Evolutionary conservation across 2,888 invertebrate genomes (phyloP).

Genomic region (Drosophila limbata): DNA sequence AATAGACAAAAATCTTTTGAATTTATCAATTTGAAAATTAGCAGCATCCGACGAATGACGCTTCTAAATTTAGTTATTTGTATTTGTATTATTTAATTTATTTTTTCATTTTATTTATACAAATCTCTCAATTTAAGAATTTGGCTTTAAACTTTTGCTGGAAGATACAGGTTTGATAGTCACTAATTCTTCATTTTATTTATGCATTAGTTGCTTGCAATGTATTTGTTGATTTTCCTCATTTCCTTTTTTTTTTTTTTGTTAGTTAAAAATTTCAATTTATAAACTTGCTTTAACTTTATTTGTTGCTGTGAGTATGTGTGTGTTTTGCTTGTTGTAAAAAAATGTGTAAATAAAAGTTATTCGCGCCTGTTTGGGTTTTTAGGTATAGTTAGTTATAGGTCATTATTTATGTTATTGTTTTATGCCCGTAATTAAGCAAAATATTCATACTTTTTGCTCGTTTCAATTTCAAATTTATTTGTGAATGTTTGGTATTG

Average conservation of each 20-base stretch:
- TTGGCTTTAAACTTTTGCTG: conserved; percentile 77
- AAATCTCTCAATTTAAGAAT: conserved; percentile 65
- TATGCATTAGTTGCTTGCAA: conserved; percentile 58
- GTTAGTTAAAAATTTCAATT: conserved; percentile 56
- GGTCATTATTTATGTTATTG: conserved; percentile 69
- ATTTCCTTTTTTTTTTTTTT: conserved; percentile 13
- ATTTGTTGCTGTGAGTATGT: conserved; percentile 28
- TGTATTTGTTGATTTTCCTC: conserved; percentile 47
- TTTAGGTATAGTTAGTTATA: conserved; percentile 55
- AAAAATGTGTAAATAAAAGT: conserved; percentile 80
- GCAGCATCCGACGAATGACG: conserved; percentile 43
- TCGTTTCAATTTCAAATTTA: conserved; percentile 52
- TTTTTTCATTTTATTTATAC: conserved; percentile 53
- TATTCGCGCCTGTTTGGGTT: conserved; percentile 47
- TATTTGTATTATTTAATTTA: conserved; percentile 35
- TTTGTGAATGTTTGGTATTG: conserved; percentile 57
- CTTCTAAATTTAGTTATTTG: conserved; percentile 53
- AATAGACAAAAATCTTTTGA: conserved; percentile 80
- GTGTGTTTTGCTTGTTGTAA: conserved; percentile 59
- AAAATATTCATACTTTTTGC: conserved; percentile 43
- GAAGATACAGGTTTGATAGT: conserved; percentile 86
- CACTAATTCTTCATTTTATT: conserved; percentile 83
- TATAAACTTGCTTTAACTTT: conserved; percentile 48
- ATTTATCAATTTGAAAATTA: conserved; percentile 52
- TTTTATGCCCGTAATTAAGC: conserved; percentile 75